Base-by-base conservation (phyloP, 2,888 invertebrate genomes). In the Hyles lineata region DNA sequence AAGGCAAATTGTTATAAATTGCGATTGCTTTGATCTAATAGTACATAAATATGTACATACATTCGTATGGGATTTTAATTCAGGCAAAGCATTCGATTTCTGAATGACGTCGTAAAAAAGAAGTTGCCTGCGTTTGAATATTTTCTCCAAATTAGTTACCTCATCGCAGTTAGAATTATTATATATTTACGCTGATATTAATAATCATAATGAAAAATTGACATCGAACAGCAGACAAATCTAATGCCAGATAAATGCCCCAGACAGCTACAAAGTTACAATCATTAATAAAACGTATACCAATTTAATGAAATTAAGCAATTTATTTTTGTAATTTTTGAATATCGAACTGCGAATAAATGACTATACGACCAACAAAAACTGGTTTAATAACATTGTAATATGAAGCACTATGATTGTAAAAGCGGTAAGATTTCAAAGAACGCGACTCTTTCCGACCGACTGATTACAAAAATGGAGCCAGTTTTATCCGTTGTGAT, bases 381-480 rank as follows among this genome's bases (percentile, higher is more conserved):
- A 35, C n/a, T 75, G 76, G 80, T 77, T 72, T 19, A 76, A 75
- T 76, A 62, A 32, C 59, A 59, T 63, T 70, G 55, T 70, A 75
- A 62, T 60, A 67, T 70, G 79, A 78, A 83, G 80, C 78, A 79
- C 32, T 21, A 58, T 35, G 21, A 55, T 67, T 63, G 19, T 67
- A 77, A 83, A 75, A 81, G 81, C 79, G 79, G 78, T 83, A 80
- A 81, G 82, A 83, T 85, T 84, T 83, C 81, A 83, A 83, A 84
- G 80, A 83, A 81, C 63, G 67, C 72, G 29, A 62, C 63, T 60
- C 70, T 77, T 85, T 86, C 83, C 86, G 80, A 80, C 79, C 81
- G 83, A 79, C 82, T 77, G 86, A 85, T 85, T 86, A 87, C 83
- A 87, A 87, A 89, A 89, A 90, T 87, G 85, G 85, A 87, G 86